These are phyloP conservation scores for Ibycter americanus DNA, from an alignment of 2,797 vertebrate species.

Conservation along the genomic window DNA sequence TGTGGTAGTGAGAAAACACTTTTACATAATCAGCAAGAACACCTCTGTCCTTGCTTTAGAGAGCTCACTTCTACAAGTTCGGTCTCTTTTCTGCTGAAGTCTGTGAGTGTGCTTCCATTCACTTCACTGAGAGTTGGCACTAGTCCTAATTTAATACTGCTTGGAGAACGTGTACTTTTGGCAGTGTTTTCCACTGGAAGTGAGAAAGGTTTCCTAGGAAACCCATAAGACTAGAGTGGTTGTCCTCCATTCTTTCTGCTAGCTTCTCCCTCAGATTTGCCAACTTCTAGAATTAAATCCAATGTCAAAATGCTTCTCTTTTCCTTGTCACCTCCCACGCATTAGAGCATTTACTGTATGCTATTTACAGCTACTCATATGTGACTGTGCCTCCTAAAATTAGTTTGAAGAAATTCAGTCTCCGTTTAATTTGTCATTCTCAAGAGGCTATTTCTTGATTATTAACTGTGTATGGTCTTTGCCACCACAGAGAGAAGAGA, in stretches of 20 bases:
- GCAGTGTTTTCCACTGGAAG: neutral
- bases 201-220: slow-evolving; percentile 11
- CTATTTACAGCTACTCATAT: neutral
- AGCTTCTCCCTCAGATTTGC: neutral
- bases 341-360: neutral
- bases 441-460: neutral
- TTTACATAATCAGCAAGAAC: neutral
- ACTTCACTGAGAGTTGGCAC: neutral
- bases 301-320: neutral
- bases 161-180: neutral
- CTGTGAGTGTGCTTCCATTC: neutral
- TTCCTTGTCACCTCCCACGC: neutral
- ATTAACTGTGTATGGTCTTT: neutral
- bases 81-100: neutral
- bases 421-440: neutral
- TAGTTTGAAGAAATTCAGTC: neutral
- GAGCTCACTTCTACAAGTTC: neutral
- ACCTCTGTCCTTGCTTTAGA: neutral
- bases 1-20: neutral
- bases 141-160: neutral
- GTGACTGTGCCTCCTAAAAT: neutral
- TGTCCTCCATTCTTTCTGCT: neutral
- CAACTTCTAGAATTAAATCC: neutral
- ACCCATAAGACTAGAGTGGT: neutral
- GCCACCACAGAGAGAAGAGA: neutral